Evolutionary conservation across 1,140 invertebrate genomes (phyloP).

Genomic region (Hyles vespertilio): DNA sequence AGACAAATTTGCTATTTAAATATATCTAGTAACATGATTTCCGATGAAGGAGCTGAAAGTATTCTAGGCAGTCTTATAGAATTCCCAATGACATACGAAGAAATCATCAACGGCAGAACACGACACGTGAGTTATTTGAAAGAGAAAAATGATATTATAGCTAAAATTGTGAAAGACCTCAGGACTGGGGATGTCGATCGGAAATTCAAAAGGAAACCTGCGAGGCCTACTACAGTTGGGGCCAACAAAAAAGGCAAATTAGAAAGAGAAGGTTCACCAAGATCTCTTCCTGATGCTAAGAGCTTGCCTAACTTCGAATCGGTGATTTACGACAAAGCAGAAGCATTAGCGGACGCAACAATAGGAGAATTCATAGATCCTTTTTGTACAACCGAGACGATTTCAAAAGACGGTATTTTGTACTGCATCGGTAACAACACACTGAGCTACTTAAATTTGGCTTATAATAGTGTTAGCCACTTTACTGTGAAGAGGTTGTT

Average conservation of each 20-base stretch:
- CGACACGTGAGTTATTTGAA: slow-evolving; percentile 37
- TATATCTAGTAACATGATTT: slow-evolving; percentile 44
- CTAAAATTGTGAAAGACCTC: slow-evolving; percentile 30
- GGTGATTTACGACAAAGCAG: slow-evolving; percentile 35
- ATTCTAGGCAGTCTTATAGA: slow-evolving; percentile 34
- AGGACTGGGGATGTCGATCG: slow-evolving; percentile 25
- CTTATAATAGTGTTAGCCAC: slow-evolving; percentile 49
- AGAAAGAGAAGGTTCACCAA: slow-evolving; percentile 30
- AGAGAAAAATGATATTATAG: slow-evolving; percentile 30
- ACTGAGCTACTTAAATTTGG: slow-evolving; percentile 42
- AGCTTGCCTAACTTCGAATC: slow-evolving; percentile 24
- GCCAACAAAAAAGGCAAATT: slow-evolving; percentile 25
- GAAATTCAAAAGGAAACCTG: slow-evolving; percentile 10
- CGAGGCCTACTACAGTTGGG: slow-evolving; percentile 15
- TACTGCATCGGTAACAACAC: slow-evolving; percentile 49
- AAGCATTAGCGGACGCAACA: slow-evolving; percentile 28
- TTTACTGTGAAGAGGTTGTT: slow-evolving; percentile 36
- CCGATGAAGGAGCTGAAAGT: slow-evolving; percentile 37
- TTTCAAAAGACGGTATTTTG: slow-evolving; percentile 19
- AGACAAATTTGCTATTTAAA: slow-evolving; percentile 45
- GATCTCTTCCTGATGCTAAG: slow-evolving; percentile 5
- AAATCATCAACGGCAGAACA: slow-evolving; percentile 26
- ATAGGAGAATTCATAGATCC: slow-evolving; percentile 45
- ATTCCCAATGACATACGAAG: slow-evolving; percentile 34
- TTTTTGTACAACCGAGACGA: slow-evolving; percentile 28